Evolutionary conservation across 2,113 vertebrate genomes (phyloP).

Genomic region (Percopsis transmontana): DNA sequence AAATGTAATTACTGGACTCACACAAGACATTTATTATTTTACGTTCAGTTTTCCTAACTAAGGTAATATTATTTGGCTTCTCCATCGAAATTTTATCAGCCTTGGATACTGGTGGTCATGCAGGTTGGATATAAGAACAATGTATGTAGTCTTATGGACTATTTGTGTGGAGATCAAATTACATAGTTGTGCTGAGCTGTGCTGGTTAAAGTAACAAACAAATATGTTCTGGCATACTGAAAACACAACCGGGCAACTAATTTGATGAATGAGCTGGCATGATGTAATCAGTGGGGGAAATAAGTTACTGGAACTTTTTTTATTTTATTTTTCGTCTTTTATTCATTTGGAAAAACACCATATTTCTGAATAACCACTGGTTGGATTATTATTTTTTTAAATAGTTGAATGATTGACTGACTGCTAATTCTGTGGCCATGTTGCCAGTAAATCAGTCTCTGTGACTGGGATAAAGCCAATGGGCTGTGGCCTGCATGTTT

Average conservation of each 20-base stretch:
- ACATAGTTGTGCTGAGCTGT: conserved; percentile 56
- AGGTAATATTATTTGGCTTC: not conserved
- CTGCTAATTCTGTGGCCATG: conserved; percentile 44
- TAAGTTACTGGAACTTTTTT: conserved; percentile 61
- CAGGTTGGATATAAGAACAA: conserved; percentile 14
- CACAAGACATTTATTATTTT: too few species aligned
- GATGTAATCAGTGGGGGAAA: conserved; percentile 58
- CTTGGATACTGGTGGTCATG: not conserved
- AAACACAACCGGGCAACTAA: conserved; percentile 63
- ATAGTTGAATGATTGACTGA: conserved; percentile 48
- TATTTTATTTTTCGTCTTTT: conserved; percentile 62
- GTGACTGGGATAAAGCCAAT: conserved; percentile 55
- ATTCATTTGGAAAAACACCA: conserved; percentile 59
- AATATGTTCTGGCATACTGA: conserved; percentile 55
- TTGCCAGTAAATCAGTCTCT: conserved; percentile 52
- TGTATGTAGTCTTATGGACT: conserved; percentile 40
- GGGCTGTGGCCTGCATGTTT: conserved; percentile 35
- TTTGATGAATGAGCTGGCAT: conserved; percentile 75
- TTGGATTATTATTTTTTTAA: conserved; percentile 41
- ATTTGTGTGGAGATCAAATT: conserved; percentile 57
- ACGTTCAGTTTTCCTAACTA: too few species aligned
- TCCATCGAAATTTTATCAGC: not conserved
- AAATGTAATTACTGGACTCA: too few species aligned
- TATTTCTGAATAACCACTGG: conserved; percentile 27
- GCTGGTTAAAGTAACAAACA: conserved; percentile 65